Base-by-base conservation (phyloP, 2,797 vertebrate species). In the Poecile montanus region DNA sequence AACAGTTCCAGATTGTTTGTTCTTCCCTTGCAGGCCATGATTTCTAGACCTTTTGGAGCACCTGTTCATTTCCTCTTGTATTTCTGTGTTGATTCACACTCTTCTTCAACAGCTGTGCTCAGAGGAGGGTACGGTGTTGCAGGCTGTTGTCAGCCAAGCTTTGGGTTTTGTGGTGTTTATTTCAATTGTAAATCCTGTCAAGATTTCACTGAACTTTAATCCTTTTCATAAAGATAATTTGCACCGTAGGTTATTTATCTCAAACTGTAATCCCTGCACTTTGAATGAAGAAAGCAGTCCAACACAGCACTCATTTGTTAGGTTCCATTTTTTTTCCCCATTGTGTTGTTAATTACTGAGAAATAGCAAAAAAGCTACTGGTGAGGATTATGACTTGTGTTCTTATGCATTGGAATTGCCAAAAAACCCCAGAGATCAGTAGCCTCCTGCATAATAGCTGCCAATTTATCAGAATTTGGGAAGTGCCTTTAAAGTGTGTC, bases 221-320 rank as follows among this genome's bases (percentile, higher is more conserved):
- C 18, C 34, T 88, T 82, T 45, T 36, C 38, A 22, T 62, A 30
- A 30, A 19, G 30, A 54, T 57, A 30, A 56, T 86, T 74, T 70
- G 14, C 11, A 10, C 8, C 0, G 0, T 23, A 48, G 7, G 6
- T 63, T 77, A 7, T 51, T 27, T 47, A 53, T 30, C 16, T 74
- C 65, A 21, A 84, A 34, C 3, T 40, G 14, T n/a, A 9, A 9
- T 63, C 58, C 8, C 6, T 85, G 27, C 45, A 6, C 19, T 45
- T 48, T 25, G 25, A 72, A 42, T 45, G 4, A 30, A 61, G 30
- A 36, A 54, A 23, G 0, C 0, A 5, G 15, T 42, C 20, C 13
- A 54, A 26, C 11, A 16, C 9, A 40, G 16, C 26, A 29, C 2
- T 25, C 5, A 16, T 51, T 57, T 50, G 19, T 65, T 54, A 38